A percentile compares a stretch with the other conserved stretches of the same genome.
Evolutionary conservation across 2,797 vertebrate genomes (phyloP).

Genomic region (Nasua narica): DNA sequence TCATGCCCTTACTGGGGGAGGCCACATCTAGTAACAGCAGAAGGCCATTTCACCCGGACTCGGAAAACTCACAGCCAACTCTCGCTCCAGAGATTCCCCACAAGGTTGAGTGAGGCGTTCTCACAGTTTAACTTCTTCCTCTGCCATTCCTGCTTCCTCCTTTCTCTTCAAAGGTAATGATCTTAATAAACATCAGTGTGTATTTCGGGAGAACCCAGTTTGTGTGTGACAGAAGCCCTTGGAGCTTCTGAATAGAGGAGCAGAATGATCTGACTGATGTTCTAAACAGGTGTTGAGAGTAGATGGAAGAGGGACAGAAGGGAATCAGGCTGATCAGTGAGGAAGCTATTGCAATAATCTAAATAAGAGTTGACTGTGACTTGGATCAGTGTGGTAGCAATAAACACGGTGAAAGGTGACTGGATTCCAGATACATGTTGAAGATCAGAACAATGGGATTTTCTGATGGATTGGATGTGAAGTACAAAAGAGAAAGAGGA

Average conservation of each 20-base stretch:
- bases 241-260: not conserved
- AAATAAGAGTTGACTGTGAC: not conserved
- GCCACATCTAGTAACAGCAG: not conserved
- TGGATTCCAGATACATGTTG: not conserved
- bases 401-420: not conserved
- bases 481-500: not conserved
- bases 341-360: not conserved
- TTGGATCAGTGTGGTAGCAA: too few species aligned
- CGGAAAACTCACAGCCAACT: not conserved
- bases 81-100: not conserved
- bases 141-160: not conserved
- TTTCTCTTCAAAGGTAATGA: not conserved
- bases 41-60: not conserved
- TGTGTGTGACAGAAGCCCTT: not conserved
- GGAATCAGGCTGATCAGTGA: not conserved
- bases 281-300: not conserved
- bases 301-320: not conserved
- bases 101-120: not conserved
- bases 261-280: not conserved
- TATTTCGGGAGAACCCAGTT: not conserved
- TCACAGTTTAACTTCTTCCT: not conserved
- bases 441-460: not conserved
- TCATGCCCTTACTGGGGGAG: not conserved
- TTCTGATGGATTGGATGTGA: not conserved
- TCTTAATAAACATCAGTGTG: not conserved